Evolutionary conservation across 1,140 invertebrate genomes (phyloP).

Genomic region (Drosophila sechellia): DNA sequence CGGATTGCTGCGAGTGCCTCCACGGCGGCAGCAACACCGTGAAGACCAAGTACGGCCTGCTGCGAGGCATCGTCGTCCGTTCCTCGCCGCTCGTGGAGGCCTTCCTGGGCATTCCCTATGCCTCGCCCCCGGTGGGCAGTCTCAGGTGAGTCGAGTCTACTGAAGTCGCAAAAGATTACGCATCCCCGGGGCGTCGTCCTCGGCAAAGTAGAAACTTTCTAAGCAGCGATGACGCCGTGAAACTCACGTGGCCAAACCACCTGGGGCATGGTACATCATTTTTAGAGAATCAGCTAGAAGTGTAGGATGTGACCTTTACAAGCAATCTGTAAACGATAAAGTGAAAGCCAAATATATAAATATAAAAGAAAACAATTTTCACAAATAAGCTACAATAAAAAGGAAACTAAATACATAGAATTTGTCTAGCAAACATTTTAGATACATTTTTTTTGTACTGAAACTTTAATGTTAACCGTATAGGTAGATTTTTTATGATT

Average conservation of each 20-base stretch:
- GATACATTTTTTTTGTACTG: too few relatives aligned
- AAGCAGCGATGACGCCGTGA: conserved; percentile 27
- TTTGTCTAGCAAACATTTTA: too few relatives aligned
- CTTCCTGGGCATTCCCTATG: conserved; percentile 98
- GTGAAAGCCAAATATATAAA: too few relatives aligned
- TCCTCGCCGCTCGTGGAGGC: conserved; percentile 93
- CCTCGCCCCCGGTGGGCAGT: conserved; percentile 86
- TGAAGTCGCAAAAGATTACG: conserved; percentile 39
- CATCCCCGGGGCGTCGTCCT: conserved; percentile 18
- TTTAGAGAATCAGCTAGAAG: not conserved
- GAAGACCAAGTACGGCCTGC: conserved; percentile 93
- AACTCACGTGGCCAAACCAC: not conserved
- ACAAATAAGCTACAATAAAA: too few relatives aligned
- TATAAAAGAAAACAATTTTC: too few relatives aligned
- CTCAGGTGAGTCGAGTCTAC: conserved; percentile 74
- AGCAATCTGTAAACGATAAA: too few relatives aligned
- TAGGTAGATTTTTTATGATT: too few relatives aligned
- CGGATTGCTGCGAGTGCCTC: conserved; percentile 70
- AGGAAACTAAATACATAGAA: too few relatives aligned
- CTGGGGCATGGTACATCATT: not conserved
- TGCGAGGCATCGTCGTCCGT: conserved; percentile 93
- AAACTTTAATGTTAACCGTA: too few relatives aligned
- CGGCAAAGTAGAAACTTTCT: not conserved
- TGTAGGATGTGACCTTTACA: not conserved
- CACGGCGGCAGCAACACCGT: conserved; percentile 89